Evolutionary conservation across 2,888 invertebrate species (phyloP).

Genomic region (Philereme vetulata): DNA sequence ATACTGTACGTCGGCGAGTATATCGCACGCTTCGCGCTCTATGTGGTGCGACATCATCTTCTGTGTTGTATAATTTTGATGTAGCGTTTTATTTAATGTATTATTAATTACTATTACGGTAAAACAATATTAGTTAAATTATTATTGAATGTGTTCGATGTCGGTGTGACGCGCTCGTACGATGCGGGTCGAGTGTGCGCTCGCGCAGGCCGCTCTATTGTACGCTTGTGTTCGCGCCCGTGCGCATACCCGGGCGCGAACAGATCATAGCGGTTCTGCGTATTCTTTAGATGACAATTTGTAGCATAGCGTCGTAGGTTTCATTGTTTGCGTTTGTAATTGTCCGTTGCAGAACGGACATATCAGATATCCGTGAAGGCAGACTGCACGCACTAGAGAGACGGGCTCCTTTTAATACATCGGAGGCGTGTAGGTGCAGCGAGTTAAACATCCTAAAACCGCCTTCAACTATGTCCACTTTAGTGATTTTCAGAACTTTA

Average conservation of each 20-base stretch:
- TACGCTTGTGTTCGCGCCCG: too few relatives aligned
- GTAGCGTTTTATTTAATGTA: slow-evolving; percentile 51
- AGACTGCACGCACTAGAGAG: background rate
- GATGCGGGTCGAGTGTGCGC: background rate
- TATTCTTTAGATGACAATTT: slow-evolving; percentile 3
- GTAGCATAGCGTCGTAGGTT: slow-evolving; percentile 4
- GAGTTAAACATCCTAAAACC: too few relatives aligned
- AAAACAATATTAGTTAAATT: slow-evolving; percentile 54
- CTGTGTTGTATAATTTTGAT: slow-evolving; percentile 65
- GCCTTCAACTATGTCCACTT: too few relatives aligned
- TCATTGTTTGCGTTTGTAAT: background rate
- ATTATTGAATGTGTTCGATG: slow-evolving; percentile 33
- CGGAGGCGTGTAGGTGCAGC: too few relatives aligned
- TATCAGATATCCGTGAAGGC: slow-evolving; percentile 8
- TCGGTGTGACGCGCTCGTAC: slow-evolving; percentile 9
- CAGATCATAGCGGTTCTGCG: background rate
- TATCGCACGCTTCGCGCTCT: slow-evolving; percentile 29
- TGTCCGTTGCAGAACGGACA: slow-evolving; percentile 1
- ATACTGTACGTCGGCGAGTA: slow-evolving; percentile 14
- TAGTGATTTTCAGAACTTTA: too few relatives aligned
- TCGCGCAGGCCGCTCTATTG: too few relatives aligned
- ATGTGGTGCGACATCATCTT: slow-evolving; percentile 35
- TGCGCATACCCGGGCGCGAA: background rate
- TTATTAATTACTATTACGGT: slow-evolving; percentile 44
- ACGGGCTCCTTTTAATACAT: background rate